Conservation (phyloP, 2,113 vertebrate genomes). For the Merops nubicus region DNA sequence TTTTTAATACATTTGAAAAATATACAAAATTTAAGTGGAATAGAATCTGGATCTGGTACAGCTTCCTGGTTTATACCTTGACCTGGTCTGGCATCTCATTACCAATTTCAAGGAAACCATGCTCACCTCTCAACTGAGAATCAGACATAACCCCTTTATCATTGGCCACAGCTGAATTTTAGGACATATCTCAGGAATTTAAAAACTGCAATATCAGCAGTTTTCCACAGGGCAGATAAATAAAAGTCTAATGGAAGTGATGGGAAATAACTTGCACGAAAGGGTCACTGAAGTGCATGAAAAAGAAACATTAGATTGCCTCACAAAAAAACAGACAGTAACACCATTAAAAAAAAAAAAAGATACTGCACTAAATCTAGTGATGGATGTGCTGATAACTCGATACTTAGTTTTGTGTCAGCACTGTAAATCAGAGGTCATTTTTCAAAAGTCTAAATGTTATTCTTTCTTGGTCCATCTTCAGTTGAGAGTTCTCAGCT, state of each 20-base stretch:
- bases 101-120: not conserved
- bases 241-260: not conserved
- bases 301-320: not conserved
- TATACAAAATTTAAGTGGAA: not conserved
- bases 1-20: conserved; percentile 16
- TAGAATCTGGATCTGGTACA: not conserved
- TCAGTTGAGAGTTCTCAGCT: not conserved
- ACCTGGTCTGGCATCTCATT: not conserved
- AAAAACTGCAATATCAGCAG: not conserved
- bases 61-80: not conserved
- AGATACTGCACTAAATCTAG: conserved; percentile 5
- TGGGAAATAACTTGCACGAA: not conserved
- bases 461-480: conserved; percentile 47
- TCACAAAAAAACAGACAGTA: not conserved
- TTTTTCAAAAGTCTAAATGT: conserved; percentile 39
- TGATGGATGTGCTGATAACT: conserved; percentile 44
- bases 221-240: not conserved
- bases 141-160: not conserved
- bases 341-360: not conserved
- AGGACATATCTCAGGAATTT: not conserved
- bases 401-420: conserved; percentile 26
- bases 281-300: not conserved
- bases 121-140: not conserved
- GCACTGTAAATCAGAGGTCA: conserved; percentile 33
- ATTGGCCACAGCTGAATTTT: not conserved